phyloP scores from a whole-genome alignment of 2,797 vertebrate genomes.

The Lateolabrax maculatus region DNA sequence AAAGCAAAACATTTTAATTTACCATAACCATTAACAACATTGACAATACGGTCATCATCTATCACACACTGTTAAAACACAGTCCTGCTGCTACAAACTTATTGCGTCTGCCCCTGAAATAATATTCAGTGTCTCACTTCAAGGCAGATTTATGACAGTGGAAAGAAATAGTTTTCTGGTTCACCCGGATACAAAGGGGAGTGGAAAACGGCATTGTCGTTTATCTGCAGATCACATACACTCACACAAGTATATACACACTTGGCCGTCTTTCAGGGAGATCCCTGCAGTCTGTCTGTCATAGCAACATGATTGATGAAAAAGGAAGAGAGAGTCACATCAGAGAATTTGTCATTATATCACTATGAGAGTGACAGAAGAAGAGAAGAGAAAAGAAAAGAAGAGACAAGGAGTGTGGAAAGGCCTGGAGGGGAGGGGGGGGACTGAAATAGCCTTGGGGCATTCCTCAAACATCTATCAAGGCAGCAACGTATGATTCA shows the following conservation, averaged over 20 bases:
- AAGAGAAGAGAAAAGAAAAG: slow-evolving; percentile 26
- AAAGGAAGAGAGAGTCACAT: slow-evolving; percentile 55
- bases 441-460: slow-evolving; percentile 50
- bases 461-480: slow-evolving; percentile 69
- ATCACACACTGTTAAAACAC: slow-evolving; percentile 35
- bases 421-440: slow-evolving; percentile 4
- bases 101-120: slow-evolving; percentile 37
- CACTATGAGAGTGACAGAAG: slow-evolving; percentile 24
- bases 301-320: slow-evolving; percentile 63
- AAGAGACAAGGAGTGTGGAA: slow-evolving; percentile 30
- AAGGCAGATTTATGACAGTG: slow-evolving; percentile 55
- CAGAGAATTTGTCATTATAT: slow-evolving; percentile 53
- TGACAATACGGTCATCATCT: slow-evolving; percentile 33
- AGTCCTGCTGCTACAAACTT: slow-evolving; percentile 33
- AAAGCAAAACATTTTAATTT: slow-evolving; percentile 43
- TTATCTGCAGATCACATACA: slow-evolving; percentile 51
- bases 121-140: slow-evolving; percentile 24
- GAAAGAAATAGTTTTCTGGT: slow-evolving; percentile 49
- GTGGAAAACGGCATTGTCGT: slow-evolving; percentile 33
- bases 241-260: slow-evolving; percentile 38
- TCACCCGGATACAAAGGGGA: slow-evolving; percentile 29
- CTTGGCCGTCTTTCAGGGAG: slow-evolving; percentile 43
- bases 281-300: slow-evolving; percentile 55
- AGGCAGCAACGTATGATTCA: slow-evolving; percentile 68
- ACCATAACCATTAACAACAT: slow-evolving; percentile 34